phyloP scores from a whole-genome alignment of 2,888 invertebrate genomes.

The Clitarchus hookeri region DNA sequence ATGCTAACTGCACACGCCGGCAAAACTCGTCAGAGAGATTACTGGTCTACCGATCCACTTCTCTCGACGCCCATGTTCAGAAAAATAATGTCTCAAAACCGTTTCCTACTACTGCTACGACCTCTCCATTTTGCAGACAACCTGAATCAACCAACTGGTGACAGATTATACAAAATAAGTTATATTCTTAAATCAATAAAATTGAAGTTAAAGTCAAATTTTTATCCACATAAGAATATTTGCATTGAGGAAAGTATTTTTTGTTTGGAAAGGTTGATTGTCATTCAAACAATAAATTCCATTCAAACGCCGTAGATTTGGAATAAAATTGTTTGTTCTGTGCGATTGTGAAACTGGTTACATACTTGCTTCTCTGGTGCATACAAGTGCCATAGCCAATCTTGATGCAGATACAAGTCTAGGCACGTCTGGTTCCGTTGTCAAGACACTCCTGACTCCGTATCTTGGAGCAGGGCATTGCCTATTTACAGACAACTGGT shows the following conservation, averaged over 20 bases:
- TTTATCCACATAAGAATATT: constrained; percentile 28
- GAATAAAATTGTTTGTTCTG: constrained; percentile 30
- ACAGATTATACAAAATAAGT: neutral
- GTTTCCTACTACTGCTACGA: neutral
- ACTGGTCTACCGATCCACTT: neutral
- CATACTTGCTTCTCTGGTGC: too few relatives aligned
- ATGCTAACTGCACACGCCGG: neutral
- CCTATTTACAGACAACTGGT: constrained; percentile 46
- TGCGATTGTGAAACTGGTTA: constrained; percentile 43
- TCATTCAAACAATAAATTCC: constrained; percentile 32
- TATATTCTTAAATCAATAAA: neutral
- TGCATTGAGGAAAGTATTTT: constrained; percentile 43
- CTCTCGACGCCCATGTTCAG: neutral
- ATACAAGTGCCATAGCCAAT: too few relatives aligned
- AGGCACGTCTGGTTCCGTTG: too few relatives aligned
- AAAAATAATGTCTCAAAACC: neutral
- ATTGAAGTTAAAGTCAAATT: neutral
- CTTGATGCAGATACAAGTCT: too few relatives aligned
- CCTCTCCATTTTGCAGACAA: neutral
- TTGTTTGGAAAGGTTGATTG: constrained; percentile 41
- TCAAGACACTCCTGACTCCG: too few relatives aligned
- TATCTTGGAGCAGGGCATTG: constrained; percentile 31
- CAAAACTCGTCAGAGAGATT: neutral
- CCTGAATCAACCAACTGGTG: neutral
- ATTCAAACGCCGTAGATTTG: constrained; percentile 43